These are phyloP conservation scores for Leucoptera coffeella DNA, from an alignment of 2,888 invertebrate species.

Conservation along the genomic window DNA sequence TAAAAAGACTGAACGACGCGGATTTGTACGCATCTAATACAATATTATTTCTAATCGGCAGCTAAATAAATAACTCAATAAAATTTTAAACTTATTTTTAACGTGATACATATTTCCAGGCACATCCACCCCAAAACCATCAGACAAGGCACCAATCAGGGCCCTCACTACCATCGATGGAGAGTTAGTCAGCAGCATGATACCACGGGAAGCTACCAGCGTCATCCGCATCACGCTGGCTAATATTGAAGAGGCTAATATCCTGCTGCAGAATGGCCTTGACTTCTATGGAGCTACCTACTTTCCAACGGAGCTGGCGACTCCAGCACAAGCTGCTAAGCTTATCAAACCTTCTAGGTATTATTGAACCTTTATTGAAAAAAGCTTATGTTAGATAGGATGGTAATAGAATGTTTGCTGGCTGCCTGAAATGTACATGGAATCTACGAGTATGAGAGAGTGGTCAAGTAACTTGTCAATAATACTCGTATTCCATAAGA, in stretches of 20 bases:
- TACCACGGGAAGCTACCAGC: constrained; percentile 55
- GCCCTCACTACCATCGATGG: constrained; percentile 38
- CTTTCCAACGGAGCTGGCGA: constrained; percentile 76
- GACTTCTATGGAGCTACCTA: constrained; percentile 86
- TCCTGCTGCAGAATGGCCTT: constrained; percentile 73
- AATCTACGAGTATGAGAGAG: no score
- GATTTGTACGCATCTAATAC: no score
- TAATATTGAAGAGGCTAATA: constrained; percentile 69
- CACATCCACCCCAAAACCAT: constrained; percentile 32
- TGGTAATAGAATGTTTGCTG: no score
- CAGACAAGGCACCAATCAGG: constrained; percentile 28
- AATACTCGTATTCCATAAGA: no score
- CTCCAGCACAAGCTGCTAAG: constrained; percentile 57
- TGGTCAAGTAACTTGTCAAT: no score
- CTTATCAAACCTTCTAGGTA: constrained; percentile 50
- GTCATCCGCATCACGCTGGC: constrained; percentile 70
- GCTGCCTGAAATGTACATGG: no score
- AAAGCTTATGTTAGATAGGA: no score
- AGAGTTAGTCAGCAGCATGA: constrained; percentile 40
- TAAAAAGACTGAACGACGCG: no score
- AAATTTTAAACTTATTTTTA: no score
- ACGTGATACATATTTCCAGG: constrained; percentile 21
- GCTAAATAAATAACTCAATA: no score
- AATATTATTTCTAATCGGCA: no score
- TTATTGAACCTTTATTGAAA: constrained; percentile 1